Evolutionary conservation across 2,888 invertebrate species (phyloP).

Genomic region (Hydriomena furcata): DNA sequence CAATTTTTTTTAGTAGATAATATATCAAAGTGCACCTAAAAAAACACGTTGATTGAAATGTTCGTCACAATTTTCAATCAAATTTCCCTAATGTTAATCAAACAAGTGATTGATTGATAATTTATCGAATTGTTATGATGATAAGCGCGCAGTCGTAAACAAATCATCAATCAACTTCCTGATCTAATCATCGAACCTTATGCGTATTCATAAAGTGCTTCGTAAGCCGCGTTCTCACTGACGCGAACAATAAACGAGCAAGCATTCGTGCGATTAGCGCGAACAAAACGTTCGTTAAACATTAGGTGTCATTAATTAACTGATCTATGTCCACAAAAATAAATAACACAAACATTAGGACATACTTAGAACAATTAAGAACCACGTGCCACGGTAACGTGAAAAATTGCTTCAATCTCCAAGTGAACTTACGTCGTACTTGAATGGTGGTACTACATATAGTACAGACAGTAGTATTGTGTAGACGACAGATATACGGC

Average conservation of each 20-base stretch:
- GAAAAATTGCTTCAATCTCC: too few species aligned
- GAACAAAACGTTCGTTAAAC: not conserved
- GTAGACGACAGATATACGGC: slow-evolving; percentile 32
- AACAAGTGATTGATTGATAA: not conserved
- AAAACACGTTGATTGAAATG: too few species aligned
- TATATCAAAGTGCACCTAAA: too few species aligned
- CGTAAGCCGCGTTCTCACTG: slow-evolving; percentile 12
- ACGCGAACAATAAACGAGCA: not conserved
- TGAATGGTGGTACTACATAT: not conserved
- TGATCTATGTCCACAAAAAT: not conserved
- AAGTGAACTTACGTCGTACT: not conserved
- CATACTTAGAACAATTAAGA: too few species aligned
- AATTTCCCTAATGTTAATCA: not conserved
- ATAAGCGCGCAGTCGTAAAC: slow-evolving; percentile 20
- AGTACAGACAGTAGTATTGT: slow-evolving; percentile 15
- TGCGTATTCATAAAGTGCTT: slow-evolving; percentile 34
- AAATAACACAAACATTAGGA: too few species aligned
- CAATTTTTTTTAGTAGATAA: too few species aligned
- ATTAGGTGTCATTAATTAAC: not conserved
- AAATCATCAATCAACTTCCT: slow-evolving; percentile 32
- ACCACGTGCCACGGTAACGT: too few species aligned
- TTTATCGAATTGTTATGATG: slow-evolving; percentile 1
- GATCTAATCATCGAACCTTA: slow-evolving; percentile 32
- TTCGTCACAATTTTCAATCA: not conserved
- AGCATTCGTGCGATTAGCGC: not conserved